Evolutionary conservation across 2,797 vertebrate genomes (phyloP).

Genomic region (Sebastes cheni): DNA sequence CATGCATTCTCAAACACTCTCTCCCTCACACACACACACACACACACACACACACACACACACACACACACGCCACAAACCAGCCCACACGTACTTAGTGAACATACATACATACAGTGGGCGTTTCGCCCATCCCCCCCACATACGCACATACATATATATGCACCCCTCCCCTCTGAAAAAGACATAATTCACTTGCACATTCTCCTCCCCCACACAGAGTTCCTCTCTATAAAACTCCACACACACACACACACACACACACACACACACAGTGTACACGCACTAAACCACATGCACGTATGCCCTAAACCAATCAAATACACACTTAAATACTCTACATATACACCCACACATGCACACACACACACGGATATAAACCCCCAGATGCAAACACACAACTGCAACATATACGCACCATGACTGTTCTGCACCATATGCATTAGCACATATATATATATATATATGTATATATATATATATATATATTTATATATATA

Average conservation of each 20-base stretch:
- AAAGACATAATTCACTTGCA: conserved; percentile 81
- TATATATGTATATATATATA: background rate
- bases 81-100: conserved; percentile 67
- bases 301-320: background rate
- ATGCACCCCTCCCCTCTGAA: conserved; percentile 72
- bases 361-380: conserved; percentile 5
- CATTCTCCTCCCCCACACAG: conserved; percentile 76
- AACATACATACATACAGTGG: conserved; percentile 75
- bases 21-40: conserved; percentile 14
- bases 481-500: background rate
- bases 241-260: conserved; percentile 50
- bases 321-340: conserved; percentile 6
- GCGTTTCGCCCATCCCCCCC: conserved; percentile 69
- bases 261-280: conserved; percentile 23
- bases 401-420: conserved; percentile 24
- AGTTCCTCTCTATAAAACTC: conserved; percentile 71
- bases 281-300: conserved; percentile 16
- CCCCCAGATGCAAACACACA: conserved; percentile 7
- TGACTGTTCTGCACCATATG: conserved; percentile 30
- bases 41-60: conserved; percentile 21
- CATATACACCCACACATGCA: background rate
- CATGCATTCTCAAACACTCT: conserved; percentile 16
- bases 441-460: background rate
- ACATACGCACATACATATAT: conserved; percentile 72
- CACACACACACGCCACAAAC: conserved; percentile 25